A percentile compares a stretch with the other conserved stretches of the same genome.
phyloP scores from a whole-genome alignment of 2,113 vertebrate species.

The Columba janthina region DNA sequence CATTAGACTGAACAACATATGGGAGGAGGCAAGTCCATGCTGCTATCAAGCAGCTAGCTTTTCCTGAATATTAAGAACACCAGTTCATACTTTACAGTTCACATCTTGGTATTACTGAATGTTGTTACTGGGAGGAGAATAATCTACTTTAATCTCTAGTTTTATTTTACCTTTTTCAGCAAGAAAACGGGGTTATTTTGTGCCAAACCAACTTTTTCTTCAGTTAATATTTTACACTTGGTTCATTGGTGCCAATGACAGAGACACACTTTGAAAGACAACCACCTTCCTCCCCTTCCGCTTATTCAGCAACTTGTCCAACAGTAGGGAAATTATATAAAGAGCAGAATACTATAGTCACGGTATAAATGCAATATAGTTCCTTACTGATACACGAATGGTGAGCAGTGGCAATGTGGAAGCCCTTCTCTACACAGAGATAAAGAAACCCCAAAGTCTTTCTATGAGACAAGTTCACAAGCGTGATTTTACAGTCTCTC shows the following conservation, averaged over 20 bases:
- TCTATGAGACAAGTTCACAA: neutral
- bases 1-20: fast-evolving
- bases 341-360: neutral
- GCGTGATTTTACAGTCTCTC: neutral
- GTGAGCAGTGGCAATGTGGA: neutral
- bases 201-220: neutral
- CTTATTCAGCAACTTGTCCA: neutral
- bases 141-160: neutral
- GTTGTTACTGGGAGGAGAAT: neutral
- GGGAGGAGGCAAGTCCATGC: neutral
- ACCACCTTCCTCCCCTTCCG: neutral
- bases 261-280: neutral
- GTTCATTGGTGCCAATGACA: neutral
- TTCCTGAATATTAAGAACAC: neutral
- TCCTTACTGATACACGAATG: fast-evolving
- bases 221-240: neutral
- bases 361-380: fast-evolving
- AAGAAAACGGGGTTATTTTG: neutral
- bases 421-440: neutral
- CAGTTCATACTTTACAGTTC: neutral
- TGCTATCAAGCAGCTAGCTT: neutral
- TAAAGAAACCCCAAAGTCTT: neutral
- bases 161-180: neutral
- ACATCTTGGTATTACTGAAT: neutral
- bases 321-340: fast-evolving